Base-by-base conservation (phyloP, 2,113 vertebrate genomes). In the Hylia prasina region DNA sequence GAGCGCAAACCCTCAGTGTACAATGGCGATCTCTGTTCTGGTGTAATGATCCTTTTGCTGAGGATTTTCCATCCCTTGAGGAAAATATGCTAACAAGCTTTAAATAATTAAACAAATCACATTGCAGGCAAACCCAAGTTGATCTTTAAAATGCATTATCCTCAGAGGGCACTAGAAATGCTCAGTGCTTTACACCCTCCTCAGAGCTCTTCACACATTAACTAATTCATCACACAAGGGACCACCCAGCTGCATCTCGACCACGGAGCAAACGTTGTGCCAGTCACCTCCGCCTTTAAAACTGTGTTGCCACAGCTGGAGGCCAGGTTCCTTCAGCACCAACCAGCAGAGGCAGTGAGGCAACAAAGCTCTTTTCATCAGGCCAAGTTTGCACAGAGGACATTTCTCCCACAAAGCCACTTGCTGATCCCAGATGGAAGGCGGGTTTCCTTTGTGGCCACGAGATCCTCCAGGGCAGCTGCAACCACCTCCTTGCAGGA, bases 91-190 rank as follows among this genome's bases (percentile, higher is more conserved):
- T 81, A 96, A 88, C 68, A 48, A 76, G 31, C 24, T 94, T 93
- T 93, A 95, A 96, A 94, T 95, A 96, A 95, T 96, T 94, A 86
- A 96, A 96, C 71, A 95, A 93, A 94, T 70, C 85, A 68, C 72
- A 90, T 60, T 72, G 56, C 64, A 60, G 60, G 66, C 68, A 95
- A 94, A 80, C 35, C 50, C 71, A 76, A 70, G 47, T 7, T 86
- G 70, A 76, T 91, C 83, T 95, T 91, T 87, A 93, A 94, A 88
- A 94, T 24, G 51, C 76, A 90, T 90, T 94, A 81, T 92, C 82
- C 76, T 85, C 65, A 86, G 58, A 93, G 92, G 47, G 48, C 4
- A 2, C 68, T 47, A 78, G 76, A 86, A 95, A 66, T 27, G 37
- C 90, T 86, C 33, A 6, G 47, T 45, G 31, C 60, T 75, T 83